Base-by-base conservation (phyloP, 23 tunicate species). In the Styela clava region DNA sequence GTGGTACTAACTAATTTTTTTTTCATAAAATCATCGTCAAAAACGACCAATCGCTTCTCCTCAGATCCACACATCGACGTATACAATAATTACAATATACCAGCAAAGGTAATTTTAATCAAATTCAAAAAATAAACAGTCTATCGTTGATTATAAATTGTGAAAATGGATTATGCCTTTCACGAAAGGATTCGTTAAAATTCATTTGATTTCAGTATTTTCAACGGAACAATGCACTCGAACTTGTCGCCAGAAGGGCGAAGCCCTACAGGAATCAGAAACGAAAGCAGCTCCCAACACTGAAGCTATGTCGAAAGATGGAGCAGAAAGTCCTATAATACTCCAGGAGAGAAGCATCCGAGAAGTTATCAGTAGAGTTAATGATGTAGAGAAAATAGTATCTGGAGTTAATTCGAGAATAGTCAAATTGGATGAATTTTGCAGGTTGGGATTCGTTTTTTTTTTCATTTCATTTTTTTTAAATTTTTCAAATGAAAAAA, bases 371-470 rank as follows among this genome's bases (percentile, higher is more conserved):
- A 68, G 69, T 31, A 33, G 77, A 1, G 72, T 81, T 23, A 33
- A 35, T 22, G 44, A 63, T 12, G 23, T 83, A 24, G 67, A 35
- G 25, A 78, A 61, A 31, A 69, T 79, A 2, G 86, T 83, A n/a
- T 12, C 33, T 16, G 52, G 79, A 27, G 9, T 83, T 19, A 69
- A 83, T n/a, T 35, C 77, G 19, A 34, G 44, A 22, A 76, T 83
- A 28, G 24, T 52, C 26, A 63, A 81, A 18, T 31, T 81, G 25
- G 77, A 81, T 23, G n/a, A 51, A 22, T 68, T 27, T 1, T 68
- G 63, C 76, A 81, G 85, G 85, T 79, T 23, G 12, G 56, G 56
- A n/a, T n/a, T n/a, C n/a, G n/a, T n/a, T n/a, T n/a, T n/a, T n/a
- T n/a, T n/a, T n/a, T n/a, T n/a, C n/a, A n/a, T n/a, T n/a, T n/a